phyloP scores from a whole-genome alignment of 2,113 vertebrate genomes.

The Odontophorus gujanensis region DNA sequence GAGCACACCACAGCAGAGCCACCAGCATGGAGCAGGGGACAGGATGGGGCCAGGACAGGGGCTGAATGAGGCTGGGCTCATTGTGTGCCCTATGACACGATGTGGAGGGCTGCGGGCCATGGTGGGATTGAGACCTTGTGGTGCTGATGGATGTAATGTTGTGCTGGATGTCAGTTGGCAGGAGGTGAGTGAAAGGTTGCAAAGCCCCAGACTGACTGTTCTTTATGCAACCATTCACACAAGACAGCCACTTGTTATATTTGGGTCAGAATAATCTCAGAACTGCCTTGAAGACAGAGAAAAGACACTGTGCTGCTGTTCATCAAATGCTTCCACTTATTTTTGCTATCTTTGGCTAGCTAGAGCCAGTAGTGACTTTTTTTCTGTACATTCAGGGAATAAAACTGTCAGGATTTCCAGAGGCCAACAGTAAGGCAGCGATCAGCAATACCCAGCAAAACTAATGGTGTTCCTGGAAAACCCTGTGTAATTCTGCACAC shows the following conservation, averaged over 20 bases:
- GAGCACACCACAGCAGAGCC: too few species aligned
- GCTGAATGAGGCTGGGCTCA: too few species aligned
- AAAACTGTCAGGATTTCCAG: background rate
- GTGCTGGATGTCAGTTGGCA: too few species aligned
- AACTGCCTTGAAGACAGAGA: background rate
- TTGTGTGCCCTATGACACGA: too few species aligned
- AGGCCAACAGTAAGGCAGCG: background rate
- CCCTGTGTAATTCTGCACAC: fast-evolving
- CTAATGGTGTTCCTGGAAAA: fast-evolving
- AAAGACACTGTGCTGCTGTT: fast-evolving
- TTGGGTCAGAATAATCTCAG: background rate
- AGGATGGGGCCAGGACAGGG: too few species aligned
- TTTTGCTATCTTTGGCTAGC: background rate
- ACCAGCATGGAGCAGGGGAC: too few species aligned
- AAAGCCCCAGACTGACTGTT: background rate
- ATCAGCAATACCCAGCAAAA: background rate
- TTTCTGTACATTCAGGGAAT: background rate
- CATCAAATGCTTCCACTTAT: background rate
- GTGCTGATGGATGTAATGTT: too few species aligned
- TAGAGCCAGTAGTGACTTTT: background rate
- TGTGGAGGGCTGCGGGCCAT: too few species aligned
- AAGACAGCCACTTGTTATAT: background rate
- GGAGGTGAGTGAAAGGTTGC: background rate
- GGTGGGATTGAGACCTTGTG: too few species aligned
- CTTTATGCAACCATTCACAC: background rate